These are phyloP conservation scores for Pomacea maculata DNA, from an alignment of 1,140 invertebrate species.

Conservation along the genomic window DNA sequence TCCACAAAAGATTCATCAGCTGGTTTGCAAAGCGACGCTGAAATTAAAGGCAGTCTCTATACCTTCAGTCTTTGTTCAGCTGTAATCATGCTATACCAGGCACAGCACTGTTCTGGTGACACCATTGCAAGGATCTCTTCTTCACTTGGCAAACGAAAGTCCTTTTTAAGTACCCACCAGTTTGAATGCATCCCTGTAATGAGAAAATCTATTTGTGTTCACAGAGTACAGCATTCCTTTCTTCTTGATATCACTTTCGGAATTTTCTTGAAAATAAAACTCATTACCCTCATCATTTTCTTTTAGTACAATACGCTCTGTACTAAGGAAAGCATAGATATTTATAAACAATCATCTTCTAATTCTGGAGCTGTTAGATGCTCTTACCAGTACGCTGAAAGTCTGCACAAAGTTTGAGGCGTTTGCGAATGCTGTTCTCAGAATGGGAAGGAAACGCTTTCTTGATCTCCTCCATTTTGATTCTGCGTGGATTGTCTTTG, in stretches of 20 bases:
- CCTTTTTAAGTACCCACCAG: slow-evolving; percentile 98
- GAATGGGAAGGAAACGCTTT: slow-evolving; percentile 95
- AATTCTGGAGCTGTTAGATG: neutral
- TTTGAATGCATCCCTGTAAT: slow-evolving; percentile 81
- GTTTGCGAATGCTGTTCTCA: slow-evolving; percentile 96
- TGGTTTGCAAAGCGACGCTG: too few relatives aligned
- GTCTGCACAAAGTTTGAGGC: slow-evolving; percentile 96
- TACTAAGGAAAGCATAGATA: too few relatives aligned
- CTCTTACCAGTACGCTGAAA: slow-evolving; percentile 91
- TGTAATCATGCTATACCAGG: slow-evolving; percentile 97
- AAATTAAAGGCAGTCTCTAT: neutral
- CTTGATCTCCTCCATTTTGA: slow-evolving; percentile 99
- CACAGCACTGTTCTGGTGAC: slow-evolving; percentile 97
- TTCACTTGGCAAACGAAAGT: slow-evolving; percentile 95
- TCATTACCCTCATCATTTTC: too few relatives aligned
- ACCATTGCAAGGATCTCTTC: slow-evolving; percentile 99
- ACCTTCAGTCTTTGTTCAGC: slow-evolving; percentile 90
- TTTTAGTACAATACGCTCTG: too few relatives aligned
- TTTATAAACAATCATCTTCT: too few relatives aligned
- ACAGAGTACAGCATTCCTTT: neutral
- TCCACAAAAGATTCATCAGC: too few relatives aligned
- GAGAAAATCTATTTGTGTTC: neutral
- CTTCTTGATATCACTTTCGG: too few relatives aligned
- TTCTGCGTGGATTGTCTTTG: slow-evolving; percentile 74
- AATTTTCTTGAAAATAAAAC: too few relatives aligned